These are phyloP conservation scores for Trachelus iudaicus DNA, from an alignment of 2,888 invertebrate species.

Conservation along the genomic window DNA sequence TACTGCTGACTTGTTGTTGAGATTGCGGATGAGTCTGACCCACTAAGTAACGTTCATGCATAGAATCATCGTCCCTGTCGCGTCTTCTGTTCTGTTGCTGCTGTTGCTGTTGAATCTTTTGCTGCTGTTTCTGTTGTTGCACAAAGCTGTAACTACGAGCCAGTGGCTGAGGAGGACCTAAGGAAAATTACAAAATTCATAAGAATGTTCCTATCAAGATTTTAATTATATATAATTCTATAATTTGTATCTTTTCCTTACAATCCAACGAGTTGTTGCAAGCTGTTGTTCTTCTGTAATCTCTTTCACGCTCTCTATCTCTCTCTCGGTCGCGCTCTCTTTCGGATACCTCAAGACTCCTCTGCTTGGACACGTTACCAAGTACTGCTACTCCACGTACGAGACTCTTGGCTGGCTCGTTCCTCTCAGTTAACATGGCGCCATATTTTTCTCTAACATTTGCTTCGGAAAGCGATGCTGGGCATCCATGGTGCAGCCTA, in stretches of 20 bases:
- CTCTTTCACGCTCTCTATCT: conserved; percentile 43
- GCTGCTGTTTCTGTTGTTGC: conserved; percentile 56
- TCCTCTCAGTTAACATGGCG: conserved; percentile 50
- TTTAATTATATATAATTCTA: neutral
- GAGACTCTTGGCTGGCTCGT: conserved; percentile 61
- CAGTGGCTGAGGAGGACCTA: conserved; percentile 66
- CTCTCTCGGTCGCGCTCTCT: conserved; percentile 63
- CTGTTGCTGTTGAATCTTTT: conserved; percentile 62
- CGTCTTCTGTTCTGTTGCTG: conserved; percentile 52
- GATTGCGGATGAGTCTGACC: conserved; percentile 59
- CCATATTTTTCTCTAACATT: conserved; percentile 55
- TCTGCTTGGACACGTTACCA: conserved; percentile 64
- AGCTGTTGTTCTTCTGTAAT: conserved; percentile 64
- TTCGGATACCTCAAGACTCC: conserved; percentile 67
- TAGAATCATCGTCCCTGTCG: conserved; percentile 80
- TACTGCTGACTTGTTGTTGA: conserved; percentile 56
- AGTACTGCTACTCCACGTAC: conserved; percentile 52
- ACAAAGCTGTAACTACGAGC: conserved; percentile 72
- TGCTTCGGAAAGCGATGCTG: conserved; percentile 58
- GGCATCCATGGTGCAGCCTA: conserved; percentile 52
- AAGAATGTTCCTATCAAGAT: neutral
- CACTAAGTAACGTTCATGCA: conserved; percentile 82
- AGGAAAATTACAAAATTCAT: neutral
- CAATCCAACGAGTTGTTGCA: conserved; percentile 59
- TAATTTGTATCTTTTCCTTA: conserved; percentile 29